Percentiles rank a stretch among this genome's conserved stretches.
Conservation (phyloP, 2,888 invertebrate genomes). For the Drosophila austrosaltans region DNA sequence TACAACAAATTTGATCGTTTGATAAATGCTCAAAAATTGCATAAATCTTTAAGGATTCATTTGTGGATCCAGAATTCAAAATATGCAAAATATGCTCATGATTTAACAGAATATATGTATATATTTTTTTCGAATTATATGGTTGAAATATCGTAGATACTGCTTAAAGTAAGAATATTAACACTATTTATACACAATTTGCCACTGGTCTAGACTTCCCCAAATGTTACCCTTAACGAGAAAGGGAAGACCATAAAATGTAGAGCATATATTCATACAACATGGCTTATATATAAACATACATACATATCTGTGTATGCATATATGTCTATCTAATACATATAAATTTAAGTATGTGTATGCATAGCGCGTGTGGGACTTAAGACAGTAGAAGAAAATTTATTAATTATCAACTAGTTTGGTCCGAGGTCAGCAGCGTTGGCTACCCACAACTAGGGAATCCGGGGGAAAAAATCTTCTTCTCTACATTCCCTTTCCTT, state of each 20-base stretch:
- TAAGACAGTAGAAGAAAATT: conserved; percentile 58
- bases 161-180: not conserved
- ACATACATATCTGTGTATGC: conserved; percentile 12
- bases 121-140: too few species aligned
- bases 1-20: too few species aligned
- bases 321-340: conserved; percentile 3
- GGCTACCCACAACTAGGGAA: conserved; percentile 14
- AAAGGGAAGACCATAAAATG: not conserved
- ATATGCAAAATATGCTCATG: too few species aligned
- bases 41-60: too few species aligned
- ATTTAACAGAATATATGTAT: too few species aligned
- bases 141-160: too few species aligned
- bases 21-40: too few species aligned
- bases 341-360: conserved; percentile 13
- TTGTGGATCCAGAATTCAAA: too few species aligned
- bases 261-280: not conserved
- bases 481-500: not conserved
- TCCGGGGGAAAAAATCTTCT: not conserved
- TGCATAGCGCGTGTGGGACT: conserved; percentile 29
- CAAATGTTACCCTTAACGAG: not conserved
- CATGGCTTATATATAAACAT: not conserved
- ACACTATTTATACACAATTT: not conserved
- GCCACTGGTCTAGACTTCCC: not conserved
- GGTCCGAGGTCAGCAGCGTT: conserved; percentile 37
- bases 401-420: conserved; percentile 69